Base-by-base conservation (phyloP, 1,140 invertebrate genomes). In the Drosophila watanabei region DNA sequence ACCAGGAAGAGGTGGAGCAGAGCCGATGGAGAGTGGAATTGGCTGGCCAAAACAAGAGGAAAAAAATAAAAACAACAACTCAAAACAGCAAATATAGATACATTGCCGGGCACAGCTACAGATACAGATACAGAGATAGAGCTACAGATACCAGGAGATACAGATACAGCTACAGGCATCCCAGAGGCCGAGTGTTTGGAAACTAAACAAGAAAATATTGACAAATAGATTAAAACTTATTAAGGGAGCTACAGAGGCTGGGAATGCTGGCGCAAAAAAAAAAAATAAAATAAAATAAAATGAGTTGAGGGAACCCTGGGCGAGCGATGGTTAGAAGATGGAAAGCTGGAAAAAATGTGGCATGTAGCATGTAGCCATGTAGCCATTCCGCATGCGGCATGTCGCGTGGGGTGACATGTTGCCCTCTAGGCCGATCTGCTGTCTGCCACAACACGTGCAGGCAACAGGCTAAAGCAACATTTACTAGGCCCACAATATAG, bases 141-240 rank as follows among this genome's bases (percentile, higher is more conserved):
- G 28, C 30, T 35, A 59, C 33, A 51, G 43, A 41, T 41, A 66
- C 56, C n/a, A 10, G 28, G 18, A 61, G 13, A 49, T 30, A 45
- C 54, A 57, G 14, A 71, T 62, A 41, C 45, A 79, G 37, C 61
- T 70, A 48, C 41, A 71, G 60, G 61, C 54, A 77, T 77, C 39
- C 39, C 63, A 56, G 59, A 49, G 32, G 64, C 52, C 41, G 59
- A 75, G 61, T 88, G 84, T 88, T 84, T 84, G 77, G 73, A 69
- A 79, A 85, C 85, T 81, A 84, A 84, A 89, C 85, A 90, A 72
- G 85, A 69, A 89, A 89, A 89, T 89, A 89, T 89, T 89, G 85
- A 90, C 85, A 89, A 85, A 90, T 89, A 89, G 85, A 90, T 89
- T 90, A 85, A 79, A 79, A 85, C 73, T 85, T 89, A 88, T 88